These are phyloP conservation scores for Thalassaphorura encarpata DNA, from an alignment of 1,140 invertebrate genomes.

Conservation along the genomic window DNA sequence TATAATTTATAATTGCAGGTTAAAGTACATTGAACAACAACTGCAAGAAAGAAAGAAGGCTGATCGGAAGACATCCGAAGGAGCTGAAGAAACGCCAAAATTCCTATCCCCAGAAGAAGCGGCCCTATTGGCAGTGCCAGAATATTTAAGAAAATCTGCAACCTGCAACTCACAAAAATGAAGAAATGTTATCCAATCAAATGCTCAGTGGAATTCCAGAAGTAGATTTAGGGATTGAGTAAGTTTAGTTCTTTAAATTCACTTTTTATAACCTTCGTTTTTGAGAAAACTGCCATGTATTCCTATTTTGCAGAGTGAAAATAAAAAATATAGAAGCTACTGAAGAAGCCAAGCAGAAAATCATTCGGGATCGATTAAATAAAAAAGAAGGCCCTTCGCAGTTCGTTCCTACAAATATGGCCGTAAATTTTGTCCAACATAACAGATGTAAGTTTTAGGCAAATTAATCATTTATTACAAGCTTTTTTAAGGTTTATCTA, in stretches of 20 bases:
- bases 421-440: constrained; percentile 95
- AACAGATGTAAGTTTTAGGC: constrained; percentile 63
- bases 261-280: too few species aligned
- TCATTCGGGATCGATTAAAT: constrained; percentile 75
- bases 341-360: constrained; percentile 88
- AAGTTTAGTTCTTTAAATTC: too few species aligned
- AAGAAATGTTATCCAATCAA: constrained; percentile 99
- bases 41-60: constrained; percentile 64
- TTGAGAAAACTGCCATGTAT: too few species aligned
- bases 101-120: constrained; percentile 79
- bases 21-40: constrained; percentile 95
- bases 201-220: constrained; percentile 99
- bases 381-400: constrained; percentile 90
- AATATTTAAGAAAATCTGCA: constrained; percentile 73
- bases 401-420: constrained; percentile 96
- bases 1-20: constrained; percentile 49
- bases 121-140: constrained; percentile 70
- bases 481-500: too few species aligned
- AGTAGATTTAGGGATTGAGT: constrained; percentile 97
- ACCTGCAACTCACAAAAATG: constrained; percentile 72
- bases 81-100: constrained; percentile 38
- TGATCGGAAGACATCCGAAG: constrained; percentile 4
- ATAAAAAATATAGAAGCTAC: constrained; percentile 97
- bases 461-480: too few species aligned
- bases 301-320: constrained; percentile 58